A percentile compares a stretch with the other conserved stretches of the same genome.
Evolutionary conservation across 1,140 invertebrate species (phyloP).

Genomic region (Ceratina japonica): DNA sequence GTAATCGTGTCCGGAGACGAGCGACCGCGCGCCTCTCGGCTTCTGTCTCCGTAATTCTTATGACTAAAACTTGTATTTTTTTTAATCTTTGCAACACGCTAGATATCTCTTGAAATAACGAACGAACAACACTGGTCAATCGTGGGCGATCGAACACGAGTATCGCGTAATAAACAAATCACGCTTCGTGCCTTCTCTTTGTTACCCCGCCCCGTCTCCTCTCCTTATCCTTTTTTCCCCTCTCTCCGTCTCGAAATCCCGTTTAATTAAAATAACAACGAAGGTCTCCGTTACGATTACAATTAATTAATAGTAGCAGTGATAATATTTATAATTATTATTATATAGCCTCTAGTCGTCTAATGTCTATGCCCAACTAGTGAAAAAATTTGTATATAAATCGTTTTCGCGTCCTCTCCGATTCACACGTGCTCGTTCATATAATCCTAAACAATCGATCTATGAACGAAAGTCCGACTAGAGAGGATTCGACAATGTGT

Average conservation of each 20-base stretch:
- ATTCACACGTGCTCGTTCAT: slow-evolving; percentile 40
- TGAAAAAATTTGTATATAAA: slow-evolving; percentile 70
- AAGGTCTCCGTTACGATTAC: slow-evolving; percentile 63
- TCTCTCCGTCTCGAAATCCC: slow-evolving; percentile 3
- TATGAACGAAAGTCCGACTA: slow-evolving; percentile 49
- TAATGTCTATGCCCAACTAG: slow-evolving; percentile 76
- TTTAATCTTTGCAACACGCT: slow-evolving; percentile 61
- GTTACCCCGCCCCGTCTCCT: neutral
- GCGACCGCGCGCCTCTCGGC: neutral
- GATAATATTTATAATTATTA: slow-evolving; percentile 71
- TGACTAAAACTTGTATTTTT: slow-evolving; percentile 43
- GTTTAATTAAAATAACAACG: slow-evolving; percentile 68
- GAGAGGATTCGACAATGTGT: slow-evolving; percentile 66
- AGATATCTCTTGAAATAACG: slow-evolving; percentile 68
- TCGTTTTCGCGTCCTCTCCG: slow-evolving; percentile 55
- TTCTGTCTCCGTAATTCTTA: neutral
- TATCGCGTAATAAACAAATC: slow-evolving; percentile 3
- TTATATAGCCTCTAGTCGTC: slow-evolving; percentile 78
- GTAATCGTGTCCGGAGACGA: slow-evolving; percentile 25
- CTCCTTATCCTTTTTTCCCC: too few relatives aligned
- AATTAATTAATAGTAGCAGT: slow-evolving; percentile 70
- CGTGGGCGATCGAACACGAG: slow-evolving; percentile 42
- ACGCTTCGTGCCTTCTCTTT: neutral
- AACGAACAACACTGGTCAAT: slow-evolving; percentile 70
- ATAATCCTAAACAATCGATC: slow-evolving; percentile 14